phyloP scores from a whole-genome alignment of 2,113 vertebrate species.

The Catharus fuscescens region DNA sequence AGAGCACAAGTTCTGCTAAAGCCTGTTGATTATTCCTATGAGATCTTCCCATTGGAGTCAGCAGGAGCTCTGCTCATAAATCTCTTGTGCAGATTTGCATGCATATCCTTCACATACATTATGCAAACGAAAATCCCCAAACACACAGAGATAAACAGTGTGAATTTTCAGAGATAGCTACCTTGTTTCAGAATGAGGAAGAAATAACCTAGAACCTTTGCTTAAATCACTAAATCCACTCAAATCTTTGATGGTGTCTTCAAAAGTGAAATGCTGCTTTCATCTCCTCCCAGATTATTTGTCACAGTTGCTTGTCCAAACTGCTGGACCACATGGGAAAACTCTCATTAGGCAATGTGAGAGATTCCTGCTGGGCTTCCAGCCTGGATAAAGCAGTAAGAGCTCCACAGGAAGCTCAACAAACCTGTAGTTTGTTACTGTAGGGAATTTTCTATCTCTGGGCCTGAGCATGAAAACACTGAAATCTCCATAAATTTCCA shows the following conservation, averaged over 20 bases:
- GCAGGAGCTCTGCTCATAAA: not conserved
- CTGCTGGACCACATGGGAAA: not conserved
- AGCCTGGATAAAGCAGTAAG: not conserved
- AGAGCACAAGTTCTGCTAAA: not conserved
- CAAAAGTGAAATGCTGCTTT: not conserved
- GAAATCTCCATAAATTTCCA: not conserved
- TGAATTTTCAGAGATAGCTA: not conserved
- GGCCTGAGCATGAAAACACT: not conserved
- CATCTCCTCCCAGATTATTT: slow-evolving; percentile 4
- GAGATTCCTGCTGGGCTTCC: not conserved
- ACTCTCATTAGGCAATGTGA: not conserved
- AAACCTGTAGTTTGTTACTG: not conserved
- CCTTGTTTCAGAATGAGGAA: slow-evolving; percentile 18
- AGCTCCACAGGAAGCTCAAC: not conserved
- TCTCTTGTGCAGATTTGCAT: not conserved
- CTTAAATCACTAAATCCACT: slow-evolving; percentile 22
- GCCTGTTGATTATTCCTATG: not conserved
- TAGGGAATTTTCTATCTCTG: not conserved
- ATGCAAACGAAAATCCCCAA: slow-evolving; percentile 20
- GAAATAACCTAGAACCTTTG: not conserved
- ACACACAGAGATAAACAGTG: not conserved
- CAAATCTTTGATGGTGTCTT: slow-evolving; percentile 16
- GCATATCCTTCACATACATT: not conserved
- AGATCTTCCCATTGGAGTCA: not conserved
- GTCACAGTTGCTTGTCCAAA: not conserved